A percentile compares a stretch with the other conserved stretches of the same genome.
Conservation (phyloP, 2,113 vertebrate species). For the Dasyurus viverrinus region DNA sequence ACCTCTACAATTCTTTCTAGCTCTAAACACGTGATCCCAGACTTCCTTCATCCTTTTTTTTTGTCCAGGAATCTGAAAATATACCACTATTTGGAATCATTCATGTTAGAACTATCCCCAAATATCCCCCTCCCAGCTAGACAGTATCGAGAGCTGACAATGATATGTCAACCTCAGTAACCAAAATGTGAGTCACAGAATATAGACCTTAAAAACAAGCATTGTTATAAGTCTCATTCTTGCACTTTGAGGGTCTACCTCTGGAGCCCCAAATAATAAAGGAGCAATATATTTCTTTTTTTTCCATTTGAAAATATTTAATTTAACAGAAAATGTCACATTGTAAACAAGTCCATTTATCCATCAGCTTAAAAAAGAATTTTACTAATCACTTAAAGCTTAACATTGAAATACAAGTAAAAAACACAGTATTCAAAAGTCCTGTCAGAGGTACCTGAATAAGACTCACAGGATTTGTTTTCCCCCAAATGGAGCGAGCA, state of each 20-base stretch:
- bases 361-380: slow-evolving; percentile 55
- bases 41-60: background rate
- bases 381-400: slow-evolving; percentile 46
- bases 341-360: slow-evolving; percentile 67
- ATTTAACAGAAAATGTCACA: slow-evolving; percentile 79
- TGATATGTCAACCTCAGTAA: background rate
- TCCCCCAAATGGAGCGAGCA: background rate
- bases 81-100: background rate
- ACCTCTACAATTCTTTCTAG: background rate
- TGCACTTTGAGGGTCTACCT: slow-evolving; percentile 23
- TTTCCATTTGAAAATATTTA: slow-evolving; percentile 68
- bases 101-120: background rate
- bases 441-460: slow-evolving; percentile 34
- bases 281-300: no score
- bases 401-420: slow-evolving; percentile 26
- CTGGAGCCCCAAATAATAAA: slow-evolving; percentile 16
- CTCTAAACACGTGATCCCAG: background rate
- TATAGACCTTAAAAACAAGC: slow-evolving; percentile 1
- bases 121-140: background rate
- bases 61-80: background rate
- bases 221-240: slow-evolving; percentile 17
- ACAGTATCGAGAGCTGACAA: background rate
- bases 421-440: slow-evolving; percentile 10
- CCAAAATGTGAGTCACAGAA: slow-evolving; percentile 32
- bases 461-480: background rate